Evolutionary conservation across 2,113 vertebrate genomes (phyloP).

Genomic region (Paracanthobrama guichenoti): DNA sequence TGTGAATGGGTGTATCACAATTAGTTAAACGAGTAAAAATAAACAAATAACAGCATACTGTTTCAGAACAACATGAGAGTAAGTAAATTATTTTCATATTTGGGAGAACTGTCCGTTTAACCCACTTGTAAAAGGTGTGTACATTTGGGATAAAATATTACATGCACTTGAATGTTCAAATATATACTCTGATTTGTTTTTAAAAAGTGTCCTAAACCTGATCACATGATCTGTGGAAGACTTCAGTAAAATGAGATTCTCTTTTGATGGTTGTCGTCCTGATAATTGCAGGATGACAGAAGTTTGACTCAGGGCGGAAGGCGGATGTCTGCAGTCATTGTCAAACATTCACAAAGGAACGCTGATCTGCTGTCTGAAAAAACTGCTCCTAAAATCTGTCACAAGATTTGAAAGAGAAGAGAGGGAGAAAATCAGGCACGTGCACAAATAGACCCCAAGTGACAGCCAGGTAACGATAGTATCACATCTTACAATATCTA

Average conservation of each 20-base stretch:
- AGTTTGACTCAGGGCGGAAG: conserved; percentile 45
- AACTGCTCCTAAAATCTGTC: conserved; percentile 32
- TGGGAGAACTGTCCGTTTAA: too few species aligned
- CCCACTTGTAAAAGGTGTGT: background rate
- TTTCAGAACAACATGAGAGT: too few species aligned
- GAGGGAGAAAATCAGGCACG: background rate
- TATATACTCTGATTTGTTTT: background rate
- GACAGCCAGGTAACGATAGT: too few species aligned
- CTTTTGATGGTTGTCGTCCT: conserved; percentile 41
- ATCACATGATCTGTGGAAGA: background rate
- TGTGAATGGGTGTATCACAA: too few species aligned
- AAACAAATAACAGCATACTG: too few species aligned
- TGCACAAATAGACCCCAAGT: too few species aligned
- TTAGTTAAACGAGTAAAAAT: too few species aligned
- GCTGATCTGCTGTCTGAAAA: conserved; percentile 34
- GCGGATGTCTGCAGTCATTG: conserved; percentile 52
- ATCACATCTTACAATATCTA: too few species aligned
- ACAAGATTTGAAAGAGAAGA: conserved; percentile 45
- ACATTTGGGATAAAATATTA: background rate
- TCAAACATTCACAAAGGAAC: conserved; percentile 58
- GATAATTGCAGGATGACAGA: conserved; percentile 59
- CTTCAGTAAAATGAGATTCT: conserved; percentile 8
- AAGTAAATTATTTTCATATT: too few species aligned
- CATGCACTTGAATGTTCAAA: background rate
- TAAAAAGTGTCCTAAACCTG: background rate